phyloP scores from a whole-genome alignment of 1,140 invertebrate species.

The Trichonephila clavipes region DNA sequence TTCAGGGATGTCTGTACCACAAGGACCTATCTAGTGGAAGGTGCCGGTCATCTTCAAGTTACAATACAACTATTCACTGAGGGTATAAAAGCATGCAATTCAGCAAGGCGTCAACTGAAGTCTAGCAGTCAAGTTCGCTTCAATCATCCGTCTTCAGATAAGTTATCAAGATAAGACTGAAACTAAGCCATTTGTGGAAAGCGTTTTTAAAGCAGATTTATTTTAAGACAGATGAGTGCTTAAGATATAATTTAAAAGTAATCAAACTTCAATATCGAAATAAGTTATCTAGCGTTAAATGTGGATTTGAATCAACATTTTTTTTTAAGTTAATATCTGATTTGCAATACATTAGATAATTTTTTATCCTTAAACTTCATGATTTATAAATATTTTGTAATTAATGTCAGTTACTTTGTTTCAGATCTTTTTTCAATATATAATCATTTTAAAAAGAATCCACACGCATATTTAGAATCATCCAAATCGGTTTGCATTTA shows the following conservation, averaged over 20 bases:
- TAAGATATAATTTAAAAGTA: background rate
- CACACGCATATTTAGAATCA: no score
- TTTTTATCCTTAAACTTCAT: no score
- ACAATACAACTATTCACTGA: background rate
- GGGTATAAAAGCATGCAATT: background rate
- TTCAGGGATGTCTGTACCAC: background rate
- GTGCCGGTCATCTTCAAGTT: background rate
- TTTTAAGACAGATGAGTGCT: background rate
- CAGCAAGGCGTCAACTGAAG: background rate
- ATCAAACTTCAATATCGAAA: background rate
- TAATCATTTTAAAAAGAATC: no score
- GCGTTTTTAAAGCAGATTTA: background rate
- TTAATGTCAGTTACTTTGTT: no score
- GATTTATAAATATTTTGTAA: no score
- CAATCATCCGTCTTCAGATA: constrained; percentile 17
- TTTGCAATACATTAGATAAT: no score
- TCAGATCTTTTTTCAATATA: no score
- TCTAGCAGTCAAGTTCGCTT: background rate
- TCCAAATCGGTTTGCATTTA: no score
- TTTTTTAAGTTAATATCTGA: no score
- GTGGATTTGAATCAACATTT: no score
- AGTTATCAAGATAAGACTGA: constrained; percentile 9
- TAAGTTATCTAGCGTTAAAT: no score
- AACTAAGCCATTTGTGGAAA: background rate
- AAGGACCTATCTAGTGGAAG: background rate